phyloP scores from a whole-genome alignment of 2,113 vertebrate genomes.

The Cathartes aura region DNA sequence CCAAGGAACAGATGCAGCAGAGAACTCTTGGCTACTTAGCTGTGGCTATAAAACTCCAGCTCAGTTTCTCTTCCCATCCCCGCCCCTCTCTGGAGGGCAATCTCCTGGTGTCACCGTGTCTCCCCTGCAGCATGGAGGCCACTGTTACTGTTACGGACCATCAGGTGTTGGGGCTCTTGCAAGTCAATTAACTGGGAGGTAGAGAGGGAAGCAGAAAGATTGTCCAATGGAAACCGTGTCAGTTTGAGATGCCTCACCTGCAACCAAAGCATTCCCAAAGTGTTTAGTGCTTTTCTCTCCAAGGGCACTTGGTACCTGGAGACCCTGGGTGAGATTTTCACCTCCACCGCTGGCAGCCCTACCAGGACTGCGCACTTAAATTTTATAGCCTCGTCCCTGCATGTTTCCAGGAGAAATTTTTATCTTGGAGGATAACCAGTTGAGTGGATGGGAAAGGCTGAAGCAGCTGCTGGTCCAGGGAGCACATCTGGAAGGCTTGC shows the following conservation, averaged over 20 bases:
- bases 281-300: background rate
- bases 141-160: accelerated
- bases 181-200: background rate
- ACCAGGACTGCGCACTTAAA: background rate
- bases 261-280: background rate
- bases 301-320: background rate
- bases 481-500: background rate
- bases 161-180: background rate
- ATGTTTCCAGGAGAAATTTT: background rate
- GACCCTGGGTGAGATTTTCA: background rate
- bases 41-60: background rate
- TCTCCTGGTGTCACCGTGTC: background rate
- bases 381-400: background rate
- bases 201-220: background rate
- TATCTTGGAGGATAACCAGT: background rate
- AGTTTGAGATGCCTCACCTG: background rate
- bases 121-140: background rate
- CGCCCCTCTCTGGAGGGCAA: background rate
- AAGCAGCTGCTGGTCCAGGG: background rate
- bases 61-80: background rate
- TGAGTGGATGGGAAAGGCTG: background rate
- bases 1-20: background rate
- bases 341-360: background rate
- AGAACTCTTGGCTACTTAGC: background rate
- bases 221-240: background rate